A percentile compares a stretch with the other conserved stretches of the same genome.
phyloP scores from a whole-genome alignment of 92 coral and sea anemone genomes.

The Galaxea fascicularis region DNA sequence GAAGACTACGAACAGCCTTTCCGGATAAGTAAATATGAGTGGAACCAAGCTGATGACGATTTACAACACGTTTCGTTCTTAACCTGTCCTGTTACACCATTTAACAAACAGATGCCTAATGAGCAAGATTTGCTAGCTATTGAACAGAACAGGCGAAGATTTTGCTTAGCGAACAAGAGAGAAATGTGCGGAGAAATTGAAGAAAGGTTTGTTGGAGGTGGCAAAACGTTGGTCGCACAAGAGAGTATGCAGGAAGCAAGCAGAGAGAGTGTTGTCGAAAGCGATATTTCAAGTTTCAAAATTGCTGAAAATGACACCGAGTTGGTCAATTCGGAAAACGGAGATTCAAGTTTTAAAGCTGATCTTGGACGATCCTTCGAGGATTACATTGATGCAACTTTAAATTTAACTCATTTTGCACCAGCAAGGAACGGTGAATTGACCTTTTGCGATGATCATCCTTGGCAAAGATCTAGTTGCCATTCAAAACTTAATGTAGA shows the following conservation, averaged over 20 bases:
- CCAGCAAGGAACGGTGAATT: background rate
- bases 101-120: constrained; percentile 71
- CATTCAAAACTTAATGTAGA: background rate
- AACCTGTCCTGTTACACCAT: constrained; percentile 63
- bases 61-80: background rate
- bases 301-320: background rate
- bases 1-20: constrained; percentile 18
- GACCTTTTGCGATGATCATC: background rate
- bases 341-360: background rate
- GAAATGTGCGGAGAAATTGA: background rate
- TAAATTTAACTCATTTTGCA: background rate
- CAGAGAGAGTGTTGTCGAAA: constrained; percentile 1
- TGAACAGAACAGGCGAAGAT: background rate
- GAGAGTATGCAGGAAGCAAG: background rate
- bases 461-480: background rate
- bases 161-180: background rate
- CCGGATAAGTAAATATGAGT: constrained; percentile 52
- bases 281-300: background rate
- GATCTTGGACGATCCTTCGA: background rate
- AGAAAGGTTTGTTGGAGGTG: background rate
- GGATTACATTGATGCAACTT: background rate
- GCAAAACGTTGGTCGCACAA: background rate
- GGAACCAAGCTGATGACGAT: constrained; percentile 27
- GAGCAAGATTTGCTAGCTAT: constrained; percentile 45
- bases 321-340: background rate